Base-by-base conservation (phyloP, 2,113 vertebrate species). In the Bubo scandiacus region DNA sequence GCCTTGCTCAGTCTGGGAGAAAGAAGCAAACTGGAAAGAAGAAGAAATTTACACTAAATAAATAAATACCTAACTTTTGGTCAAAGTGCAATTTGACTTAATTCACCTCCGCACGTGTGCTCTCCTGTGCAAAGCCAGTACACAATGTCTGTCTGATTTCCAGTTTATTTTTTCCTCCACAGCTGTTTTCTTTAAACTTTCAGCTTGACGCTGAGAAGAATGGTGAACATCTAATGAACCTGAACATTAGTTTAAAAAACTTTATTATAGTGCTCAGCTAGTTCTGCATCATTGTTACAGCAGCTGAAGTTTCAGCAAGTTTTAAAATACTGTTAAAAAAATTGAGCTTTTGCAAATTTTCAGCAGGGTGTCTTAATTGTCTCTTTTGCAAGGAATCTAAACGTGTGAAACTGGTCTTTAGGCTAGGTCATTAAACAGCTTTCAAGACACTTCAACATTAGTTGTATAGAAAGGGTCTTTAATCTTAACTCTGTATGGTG, bases 341-440 rank as follows among this genome's bases (percentile, higher is more conserved):
- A 19, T 6, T 0, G 36, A 72, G 66, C 25, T 49, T 93, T 49
- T 47, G 38, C 66, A 90, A 23, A 47, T 89, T 96, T 92, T 89
- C 77, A 52, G 32, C 74, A 59, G 22, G 8, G 18, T 55, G 26
- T 66, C 81, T 73, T 82, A 55, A 68, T 14, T 70, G 15, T 27
- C 42, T 90, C 29, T 74, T 90, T 81, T 81, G 75, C 51, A 92
- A 95, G 71, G 80, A 74, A 63, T 67, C 21, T 30, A 75, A 88
- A 47, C 7, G 32, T n/a, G 11, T 90, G 62, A 79, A 63, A 86
- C 20, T 42, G n/a, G 5, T 83, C 20, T 62, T 86, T 32, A 70
- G 59, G 17, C 18, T 72, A 55, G 1, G 0, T 38, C 10, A 0
- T 34, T 52, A 81, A 51, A 45, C 32, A 42, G 52, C 38, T 87